phyloP scores from a whole-genome alignment of 1,140 invertebrate genomes.

The Megalonaias nervosa region DNA sequence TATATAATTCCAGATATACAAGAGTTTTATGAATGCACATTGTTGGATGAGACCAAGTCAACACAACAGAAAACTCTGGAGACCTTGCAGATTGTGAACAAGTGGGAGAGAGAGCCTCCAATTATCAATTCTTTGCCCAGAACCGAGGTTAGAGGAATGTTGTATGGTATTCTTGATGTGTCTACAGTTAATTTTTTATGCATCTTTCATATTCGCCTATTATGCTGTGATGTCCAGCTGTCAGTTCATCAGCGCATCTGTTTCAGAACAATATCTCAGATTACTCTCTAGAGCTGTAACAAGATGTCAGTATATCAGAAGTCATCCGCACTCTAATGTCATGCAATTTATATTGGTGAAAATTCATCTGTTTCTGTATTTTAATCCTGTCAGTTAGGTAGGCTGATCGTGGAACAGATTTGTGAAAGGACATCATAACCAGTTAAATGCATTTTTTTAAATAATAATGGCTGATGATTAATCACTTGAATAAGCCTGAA shows the following conservation, averaged over 20 bases:
- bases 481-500: too few species aligned
- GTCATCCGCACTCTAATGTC: not conserved
- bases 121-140: conserved; percentile 46
- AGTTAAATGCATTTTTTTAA: too few species aligned
- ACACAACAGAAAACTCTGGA: conserved; percentile 96
- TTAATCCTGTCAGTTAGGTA: too few species aligned
- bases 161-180: not conserved
- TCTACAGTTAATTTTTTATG: too few species aligned
- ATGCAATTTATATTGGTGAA: too few species aligned
- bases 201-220: not conserved
- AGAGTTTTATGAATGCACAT: conserved; percentile 98
- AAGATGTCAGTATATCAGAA: not conserved
- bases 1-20: conserved; percentile 90
- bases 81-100: conserved; percentile 95
- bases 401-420: too few species aligned
- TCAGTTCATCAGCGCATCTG: conserved; percentile 7
- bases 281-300: conserved; percentile 1
- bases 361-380: too few species aligned
- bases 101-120: conserved; percentile 80
- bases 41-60: conserved; percentile 95
- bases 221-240: not conserved
- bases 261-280: not conserved
- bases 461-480: too few species aligned
- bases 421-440: too few species aligned
- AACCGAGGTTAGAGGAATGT: conserved; percentile 34